Evolutionary conservation across 1,140 invertebrate genomes (phyloP).

Genomic region (Metaphire vulgaris): DNA sequence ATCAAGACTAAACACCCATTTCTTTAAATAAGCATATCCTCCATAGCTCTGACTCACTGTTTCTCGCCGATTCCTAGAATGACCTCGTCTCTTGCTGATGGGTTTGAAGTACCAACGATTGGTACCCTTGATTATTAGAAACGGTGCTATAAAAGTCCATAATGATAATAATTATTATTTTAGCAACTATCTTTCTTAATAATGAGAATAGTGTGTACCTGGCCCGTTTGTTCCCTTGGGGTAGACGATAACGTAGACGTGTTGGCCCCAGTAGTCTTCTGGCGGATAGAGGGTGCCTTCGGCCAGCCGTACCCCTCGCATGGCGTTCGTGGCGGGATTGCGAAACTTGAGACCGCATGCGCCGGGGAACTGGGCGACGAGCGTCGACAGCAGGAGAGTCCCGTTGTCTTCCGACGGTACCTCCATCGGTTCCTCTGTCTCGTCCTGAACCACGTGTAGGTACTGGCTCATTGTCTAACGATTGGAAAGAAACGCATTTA

Average conservation of each 20-base stretch:
- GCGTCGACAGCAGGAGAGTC: constrained; percentile 75
- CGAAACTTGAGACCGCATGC: constrained; percentile 89
- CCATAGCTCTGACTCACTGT: no score
- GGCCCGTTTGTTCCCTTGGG: constrained; percentile 70
- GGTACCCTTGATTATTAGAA: no score
- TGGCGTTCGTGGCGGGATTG: constrained; percentile 72
- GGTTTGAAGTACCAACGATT: no score
- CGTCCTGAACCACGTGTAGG: constrained; percentile 66
- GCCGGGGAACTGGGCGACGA: constrained; percentile 84
- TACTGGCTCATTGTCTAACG: constrained; percentile 37
- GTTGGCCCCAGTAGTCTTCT: constrained; percentile 76
- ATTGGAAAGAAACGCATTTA: no score
- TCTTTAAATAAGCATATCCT: no score
- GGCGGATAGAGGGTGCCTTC: constrained; percentile 80
- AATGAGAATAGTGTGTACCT: neutral
- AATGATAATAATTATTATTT: no score
- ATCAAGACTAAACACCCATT: no score
- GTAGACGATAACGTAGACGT: constrained; percentile 85
- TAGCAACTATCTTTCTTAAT: no score
- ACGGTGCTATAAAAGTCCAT: no score
- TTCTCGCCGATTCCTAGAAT: no score
- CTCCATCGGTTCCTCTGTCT: constrained; percentile 84
- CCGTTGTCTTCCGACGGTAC: constrained; percentile 83
- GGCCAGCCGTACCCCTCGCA: constrained; percentile 77
- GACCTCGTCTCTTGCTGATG: no score